phyloP scores from a whole-genome alignment of 2,113 vertebrate genomes.

The Hassar affinis region DNA sequence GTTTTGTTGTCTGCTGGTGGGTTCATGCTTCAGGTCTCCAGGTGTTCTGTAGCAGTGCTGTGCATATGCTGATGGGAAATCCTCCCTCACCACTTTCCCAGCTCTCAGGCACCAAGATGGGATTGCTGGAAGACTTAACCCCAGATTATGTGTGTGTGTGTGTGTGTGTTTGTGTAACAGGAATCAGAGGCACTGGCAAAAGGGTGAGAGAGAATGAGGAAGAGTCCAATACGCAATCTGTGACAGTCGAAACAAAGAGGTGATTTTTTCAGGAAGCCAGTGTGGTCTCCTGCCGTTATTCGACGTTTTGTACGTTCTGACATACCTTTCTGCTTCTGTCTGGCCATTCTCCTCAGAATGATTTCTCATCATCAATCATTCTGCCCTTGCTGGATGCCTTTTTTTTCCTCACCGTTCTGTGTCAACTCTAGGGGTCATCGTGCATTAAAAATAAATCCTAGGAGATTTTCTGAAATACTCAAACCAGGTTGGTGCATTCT shows the following conservation, averaged over 20 bases:
- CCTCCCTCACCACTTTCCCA: constrained; percentile 67
- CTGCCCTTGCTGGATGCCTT: background rate
- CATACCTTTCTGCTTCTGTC: background rate
- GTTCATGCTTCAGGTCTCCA: constrained; percentile 57
- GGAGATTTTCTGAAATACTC: background rate
- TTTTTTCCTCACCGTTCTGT: background rate
- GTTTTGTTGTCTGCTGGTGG: constrained; percentile 17
- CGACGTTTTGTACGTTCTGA: background rate
- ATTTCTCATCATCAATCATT: background rate
- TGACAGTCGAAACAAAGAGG: background rate
- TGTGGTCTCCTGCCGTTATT: background rate
- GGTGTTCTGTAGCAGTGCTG: constrained; percentile 61
- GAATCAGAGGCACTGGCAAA: background rate
- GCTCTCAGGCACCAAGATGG: constrained; percentile 20
- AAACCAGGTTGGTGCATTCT: background rate
- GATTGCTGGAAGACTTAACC: background rate
- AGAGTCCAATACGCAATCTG: background rate
- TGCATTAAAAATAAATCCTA: background rate
- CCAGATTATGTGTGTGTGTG: constrained; percentile 8
- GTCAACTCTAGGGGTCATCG: background rate
- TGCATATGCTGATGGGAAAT: constrained; percentile 67
- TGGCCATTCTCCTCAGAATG: background rate
- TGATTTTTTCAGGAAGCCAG: background rate
- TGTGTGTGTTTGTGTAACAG: constrained; percentile 21
- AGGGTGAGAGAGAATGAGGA: background rate